Evolutionary conservation across 2,113 vertebrate species (phyloP), one percentile per base, ranked within the genome.

Genomic region (Macrotus californicus): DNA sequence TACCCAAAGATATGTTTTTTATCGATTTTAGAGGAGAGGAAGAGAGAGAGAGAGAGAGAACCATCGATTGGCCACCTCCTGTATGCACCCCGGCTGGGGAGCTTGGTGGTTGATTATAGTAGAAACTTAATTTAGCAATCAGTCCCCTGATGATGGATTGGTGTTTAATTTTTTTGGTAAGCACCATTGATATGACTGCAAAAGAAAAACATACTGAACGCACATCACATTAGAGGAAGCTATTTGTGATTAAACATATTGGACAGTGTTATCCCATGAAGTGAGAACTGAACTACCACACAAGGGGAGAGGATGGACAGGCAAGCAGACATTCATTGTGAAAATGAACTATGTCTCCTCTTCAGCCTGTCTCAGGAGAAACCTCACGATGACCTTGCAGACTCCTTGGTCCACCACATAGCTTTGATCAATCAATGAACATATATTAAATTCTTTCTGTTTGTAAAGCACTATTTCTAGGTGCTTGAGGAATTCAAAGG

Each of bases 101-200:
- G 34, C 24, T 66, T 36, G 7, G 21, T 82, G 15, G 16, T n/a
- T 48, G 70, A 50, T 59, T 81, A 48, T 31, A 56, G 29, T 80
- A 70, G 48, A 87, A 54, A 77, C 31, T 92, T 67, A 50, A 86
- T 82, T 36, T 70, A 86, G 39, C 34, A 93, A 36, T 56, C n/a
- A 94, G 36, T 46, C 31, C 52, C 52, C 69, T 77, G 11, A 66
- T 70, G 39, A 87, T 70, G 18, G 5, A 6, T 21, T 91, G 50
- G 14, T 94, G 41, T 81, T 34, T 90, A n/a, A 73, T 75, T 75
- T 84, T 89, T 89, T 59, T 54, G 24, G 39, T 93, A 88, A 77
- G 43, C 34, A 46, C 50, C 46, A 41, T 0, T 89, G 83, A 48
- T 46, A 92, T 19, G 89, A 89, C 89, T 50, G n/a, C 41, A 54